Base-by-base conservation (phyloP, 2,797 vertebrate genomes). In the Poeciliopsis gracilis region DNA sequence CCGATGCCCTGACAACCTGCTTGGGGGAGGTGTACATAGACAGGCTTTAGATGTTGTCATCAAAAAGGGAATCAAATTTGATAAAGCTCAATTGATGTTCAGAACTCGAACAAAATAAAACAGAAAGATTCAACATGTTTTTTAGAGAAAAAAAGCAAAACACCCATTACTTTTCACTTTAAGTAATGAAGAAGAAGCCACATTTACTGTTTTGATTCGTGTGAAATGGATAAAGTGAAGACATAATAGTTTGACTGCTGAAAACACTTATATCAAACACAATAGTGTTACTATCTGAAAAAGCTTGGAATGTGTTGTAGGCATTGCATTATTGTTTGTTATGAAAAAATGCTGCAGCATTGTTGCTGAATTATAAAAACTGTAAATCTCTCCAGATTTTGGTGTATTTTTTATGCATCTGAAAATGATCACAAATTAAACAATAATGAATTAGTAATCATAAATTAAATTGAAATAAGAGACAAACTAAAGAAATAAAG, bases 1-100 rank as follows among this genome's bases (percentile, higher is more conserved):
- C 93, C 87, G 73, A 61, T 30, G 49, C 93, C 90, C 94, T 94
- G 93, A 94, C 94, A 95, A 95, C 94, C 92, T 95, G 94, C 93
- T 95, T 91, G 87, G 82, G 90, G 90, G 91, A 93, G 87, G 88
- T 80, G 85, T 92, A 90, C 25, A 45, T 90, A 88, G 92, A 94
- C 91, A 91, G 88, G 79, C 70, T 94, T 95, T 93, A 93, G 92
- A 95, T 95, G 91, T 91, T 92, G 87, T 90, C 91, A 86, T 91
- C 84, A 84, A 89, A 79, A 92, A 88, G 84, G 23, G 72, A 84
- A 76, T 86, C 76, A 66, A 76, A 83, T 59, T 75, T 75, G 88
- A 83, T 86, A 89, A 86, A 82, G 77, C 78, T 89, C 78, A 53
- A 85, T 38, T 72, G 75, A 85, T 82, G 72, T 51, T 51, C 47